Conservation (phyloP, 2,113 vertebrate species). For the Sitta europaea region DNA sequence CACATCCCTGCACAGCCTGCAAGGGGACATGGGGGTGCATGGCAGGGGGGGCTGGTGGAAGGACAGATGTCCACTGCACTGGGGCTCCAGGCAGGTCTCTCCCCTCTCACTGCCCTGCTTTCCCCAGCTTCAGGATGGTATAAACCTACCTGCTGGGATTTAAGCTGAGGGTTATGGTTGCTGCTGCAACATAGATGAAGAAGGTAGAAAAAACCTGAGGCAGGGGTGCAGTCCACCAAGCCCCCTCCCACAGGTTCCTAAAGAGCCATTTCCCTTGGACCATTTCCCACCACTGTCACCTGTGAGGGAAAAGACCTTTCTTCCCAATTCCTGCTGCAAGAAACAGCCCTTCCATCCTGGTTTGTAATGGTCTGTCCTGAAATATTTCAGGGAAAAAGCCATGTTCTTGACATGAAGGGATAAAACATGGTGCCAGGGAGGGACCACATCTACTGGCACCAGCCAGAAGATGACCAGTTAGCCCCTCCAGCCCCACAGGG, state of each 20-base stretch:
- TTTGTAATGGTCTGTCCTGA: neutral
- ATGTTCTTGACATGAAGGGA: neutral
- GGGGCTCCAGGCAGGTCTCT: neutral
- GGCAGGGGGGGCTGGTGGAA: neutral
- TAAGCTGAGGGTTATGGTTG: neutral
- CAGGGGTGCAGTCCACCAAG: neutral
- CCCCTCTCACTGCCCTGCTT: neutral
- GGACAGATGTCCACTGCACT: neutral
- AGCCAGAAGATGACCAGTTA: neutral
- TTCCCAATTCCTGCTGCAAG: neutral
- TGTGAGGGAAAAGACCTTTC: neutral
- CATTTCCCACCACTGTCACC: neutral
- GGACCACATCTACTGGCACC: neutral
- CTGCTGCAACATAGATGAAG: neutral
- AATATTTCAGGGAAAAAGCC: neutral
- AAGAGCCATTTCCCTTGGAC: neutral
- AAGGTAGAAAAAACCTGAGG: neutral
- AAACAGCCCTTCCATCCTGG: neutral
- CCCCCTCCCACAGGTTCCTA: neutral
- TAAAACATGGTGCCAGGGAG: neutral
- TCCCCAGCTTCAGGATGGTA: neutral
- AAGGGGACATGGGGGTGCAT: fast-evolving
- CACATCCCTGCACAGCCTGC: neutral
- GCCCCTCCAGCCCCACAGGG: fast-evolving
- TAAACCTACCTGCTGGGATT: neutral